Evolutionary conservation across 2,888 invertebrate species (phyloP), one percentile per base, ranked within the genome.

Genomic region (Eilema sororculum): DNA sequence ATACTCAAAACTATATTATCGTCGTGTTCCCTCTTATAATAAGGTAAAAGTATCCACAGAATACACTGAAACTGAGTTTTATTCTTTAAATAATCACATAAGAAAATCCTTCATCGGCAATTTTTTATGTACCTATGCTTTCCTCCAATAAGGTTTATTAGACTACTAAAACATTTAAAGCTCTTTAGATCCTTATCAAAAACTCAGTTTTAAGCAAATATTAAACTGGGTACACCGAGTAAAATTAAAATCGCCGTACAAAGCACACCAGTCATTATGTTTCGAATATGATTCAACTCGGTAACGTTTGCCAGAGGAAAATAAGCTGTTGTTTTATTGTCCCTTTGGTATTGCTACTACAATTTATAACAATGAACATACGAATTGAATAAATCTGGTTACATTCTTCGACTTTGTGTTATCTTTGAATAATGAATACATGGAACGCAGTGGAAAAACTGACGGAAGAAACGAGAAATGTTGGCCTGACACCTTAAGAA

Each of bases 401-500:
- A 56, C 24, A 6, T 20, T 16, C 41, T 37, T 10, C 52, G 30
- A 16, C 46, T 30, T 59, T 67, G 61, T 68, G 65, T n/a, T 41
- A n/a, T n/a, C n/a, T n/a, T 28, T 56, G 57, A 25, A 65, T 72
- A 69, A 66, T 25, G 72, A 74, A 78, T 56, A 61, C 63, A 71
- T 60, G 33, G 46, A 66, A 66, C 62, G n/a, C 67, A 72, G 59
- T 56, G 75, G 28, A 4, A 13, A 13, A 41, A 37, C 33, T 10
- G 33, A 12, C 12, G 33, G 12, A 12, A 37, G 33, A 37, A 1
- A 1, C 12, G 12, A 37, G 33, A 37, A 37, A 12, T 2, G 33
- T 8, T 33, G 30, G 8, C 30, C 8, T 33, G 8, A 8, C 8
- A 1, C 3, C 33, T 10, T 37, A 37, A 12, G 12, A 37, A 37